Conservation (phyloP, 1,140 invertebrate genomes). For the Harpegnathos saltator region DNA sequence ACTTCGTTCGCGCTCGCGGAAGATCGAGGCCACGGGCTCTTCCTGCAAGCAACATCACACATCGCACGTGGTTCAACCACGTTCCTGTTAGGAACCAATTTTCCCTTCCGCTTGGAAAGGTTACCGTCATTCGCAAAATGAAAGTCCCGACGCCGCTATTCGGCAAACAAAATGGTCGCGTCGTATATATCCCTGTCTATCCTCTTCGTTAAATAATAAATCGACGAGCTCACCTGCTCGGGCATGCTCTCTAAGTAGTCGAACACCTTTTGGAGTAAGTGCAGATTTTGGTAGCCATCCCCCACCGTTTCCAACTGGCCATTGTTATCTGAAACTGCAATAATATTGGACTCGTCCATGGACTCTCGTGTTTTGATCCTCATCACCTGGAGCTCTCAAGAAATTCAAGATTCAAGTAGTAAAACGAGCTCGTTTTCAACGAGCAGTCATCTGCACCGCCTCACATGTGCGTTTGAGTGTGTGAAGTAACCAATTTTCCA, state of each 20-base stretch:
- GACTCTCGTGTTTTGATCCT: too few relatives aligned
- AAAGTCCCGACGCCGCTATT: background rate
- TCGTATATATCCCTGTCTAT: background rate
- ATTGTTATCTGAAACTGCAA: constrained; percentile 71
- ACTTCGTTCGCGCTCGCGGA: constrained; percentile 80
- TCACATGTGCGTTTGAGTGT: too few relatives aligned
- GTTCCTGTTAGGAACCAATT: too few relatives aligned
- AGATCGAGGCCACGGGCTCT: constrained; percentile 74
- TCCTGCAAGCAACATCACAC: constrained; percentile 58
- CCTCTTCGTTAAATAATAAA: background rate
- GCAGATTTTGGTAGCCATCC: constrained; percentile 79
- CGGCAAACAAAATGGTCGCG: background rate
- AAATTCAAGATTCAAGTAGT: too few relatives aligned
- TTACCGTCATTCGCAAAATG: too few relatives aligned
- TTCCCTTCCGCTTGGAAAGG: too few relatives aligned
- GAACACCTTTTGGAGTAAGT: constrained; percentile 72
- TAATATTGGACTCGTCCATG: background rate
- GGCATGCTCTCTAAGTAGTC: constrained; percentile 76
- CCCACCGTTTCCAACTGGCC: constrained; percentile 81
- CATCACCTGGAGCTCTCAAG: too few relatives aligned
- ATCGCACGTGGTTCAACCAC: too few relatives aligned
- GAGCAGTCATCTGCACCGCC: too few relatives aligned
- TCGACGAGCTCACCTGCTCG: constrained; percentile 69
- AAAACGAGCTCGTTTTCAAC: too few relatives aligned
- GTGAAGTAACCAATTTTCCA: too few relatives aligned